Evolutionary conservation across 2,113 vertebrate genomes (phyloP).

Genomic region (Hemichromis elongatus): DNA sequence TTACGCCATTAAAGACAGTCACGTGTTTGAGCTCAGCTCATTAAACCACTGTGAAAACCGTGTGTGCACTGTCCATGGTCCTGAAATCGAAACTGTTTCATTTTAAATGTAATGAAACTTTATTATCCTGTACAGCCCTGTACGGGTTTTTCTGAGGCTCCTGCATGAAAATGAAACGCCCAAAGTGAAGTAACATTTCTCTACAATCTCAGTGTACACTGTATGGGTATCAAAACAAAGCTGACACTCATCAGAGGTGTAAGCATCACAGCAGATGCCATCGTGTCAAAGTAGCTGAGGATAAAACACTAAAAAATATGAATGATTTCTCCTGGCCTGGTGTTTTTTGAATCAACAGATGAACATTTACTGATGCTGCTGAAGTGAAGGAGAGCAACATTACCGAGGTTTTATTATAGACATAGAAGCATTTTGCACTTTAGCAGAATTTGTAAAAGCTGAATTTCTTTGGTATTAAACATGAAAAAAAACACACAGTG

Average conservation of each 20-base stretch:
- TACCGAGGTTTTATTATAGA: neutral
- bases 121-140: accelerated
- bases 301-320: neutral
- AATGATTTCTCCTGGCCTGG: neutral
- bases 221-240: neutral
- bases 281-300: neutral
- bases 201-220: neutral
- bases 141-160: neutral
- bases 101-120: neutral
- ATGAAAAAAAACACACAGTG: neutral
- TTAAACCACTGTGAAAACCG: neutral
- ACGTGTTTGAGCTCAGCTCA: neutral
- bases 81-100: neutral
- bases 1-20: neutral
- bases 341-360: accelerated
- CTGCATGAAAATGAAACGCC: neutral
- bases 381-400: neutral
- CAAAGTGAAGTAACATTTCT: neutral
- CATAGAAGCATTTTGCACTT: neutral
- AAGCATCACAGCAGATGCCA: neutral
- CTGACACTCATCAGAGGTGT: neutral
- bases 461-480: neutral
- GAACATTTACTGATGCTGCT: neutral
- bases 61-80: neutral
- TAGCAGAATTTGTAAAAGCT: neutral